Conservation (phyloP, 1,140 invertebrate species). For the Leptestheria dahalacensis region DNA sequence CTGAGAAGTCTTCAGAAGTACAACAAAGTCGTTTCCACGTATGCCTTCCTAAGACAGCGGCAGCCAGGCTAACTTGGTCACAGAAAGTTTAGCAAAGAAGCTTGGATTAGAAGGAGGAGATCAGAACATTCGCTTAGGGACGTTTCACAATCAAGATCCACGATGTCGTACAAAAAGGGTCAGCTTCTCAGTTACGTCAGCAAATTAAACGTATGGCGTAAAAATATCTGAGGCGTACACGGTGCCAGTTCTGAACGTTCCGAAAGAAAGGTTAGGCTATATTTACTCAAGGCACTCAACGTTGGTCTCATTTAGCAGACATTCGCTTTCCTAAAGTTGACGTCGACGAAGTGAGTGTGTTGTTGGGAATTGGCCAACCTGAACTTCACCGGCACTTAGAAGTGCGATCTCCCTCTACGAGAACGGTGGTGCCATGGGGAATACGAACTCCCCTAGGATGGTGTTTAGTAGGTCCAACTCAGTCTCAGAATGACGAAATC, state of each 20-base stretch:
- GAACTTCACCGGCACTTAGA: background rate
- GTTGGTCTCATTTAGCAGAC: background rate
- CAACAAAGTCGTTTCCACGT: no score
- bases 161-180: background rate
- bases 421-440: background rate
- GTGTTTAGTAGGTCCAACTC: background rate
- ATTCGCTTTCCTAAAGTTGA: background rate
- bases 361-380: background rate
- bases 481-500: background rate
- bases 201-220: no score
- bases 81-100: no score
- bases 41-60: no score
- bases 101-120: no score
- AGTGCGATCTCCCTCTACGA: background rate
- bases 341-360: background rate
- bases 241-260: background rate
- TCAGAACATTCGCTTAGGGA: background rate
- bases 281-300: background rate
- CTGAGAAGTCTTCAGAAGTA: no score
- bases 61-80: no score
- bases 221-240: background rate
- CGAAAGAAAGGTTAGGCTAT: background rate
- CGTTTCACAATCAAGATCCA: background rate
- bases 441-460: background rate
- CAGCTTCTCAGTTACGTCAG: background rate